Conservation (phyloP, 2,797 vertebrate genomes). For the Gallirallus australis region DNA sequence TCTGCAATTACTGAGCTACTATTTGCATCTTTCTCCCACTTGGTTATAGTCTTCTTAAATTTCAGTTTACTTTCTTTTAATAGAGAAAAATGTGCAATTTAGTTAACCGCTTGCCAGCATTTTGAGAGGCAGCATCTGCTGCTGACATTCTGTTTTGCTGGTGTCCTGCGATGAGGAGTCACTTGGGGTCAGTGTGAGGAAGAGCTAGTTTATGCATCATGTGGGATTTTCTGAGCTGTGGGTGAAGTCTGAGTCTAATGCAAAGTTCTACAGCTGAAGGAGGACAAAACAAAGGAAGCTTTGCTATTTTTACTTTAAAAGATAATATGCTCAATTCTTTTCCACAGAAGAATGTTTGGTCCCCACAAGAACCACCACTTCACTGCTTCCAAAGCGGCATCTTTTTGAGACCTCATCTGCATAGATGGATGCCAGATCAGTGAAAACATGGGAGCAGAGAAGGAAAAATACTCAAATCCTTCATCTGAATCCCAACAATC, state of each 20-base stretch:
- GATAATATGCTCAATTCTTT: not conserved
- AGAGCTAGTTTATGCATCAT: constrained; percentile 30
- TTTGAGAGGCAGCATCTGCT: constrained; percentile 56
- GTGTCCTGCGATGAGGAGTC: constrained; percentile 3
- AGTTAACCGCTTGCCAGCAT: not conserved
- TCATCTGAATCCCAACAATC: not conserved
- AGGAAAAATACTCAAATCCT: not conserved
- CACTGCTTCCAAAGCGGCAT: not conserved
- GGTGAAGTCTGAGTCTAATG: constrained; percentile 10
- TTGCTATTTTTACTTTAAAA: constrained; percentile 36
- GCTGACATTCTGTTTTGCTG: constrained; percentile 22
- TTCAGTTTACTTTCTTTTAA: constrained; percentile 25
- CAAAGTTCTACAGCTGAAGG: not conserved
- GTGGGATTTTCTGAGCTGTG: constrained; percentile 48
- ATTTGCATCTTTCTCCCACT: not conserved
- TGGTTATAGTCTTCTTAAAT: not conserved
- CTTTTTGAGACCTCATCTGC: not conserved
- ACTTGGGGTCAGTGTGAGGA: constrained; percentile 35
- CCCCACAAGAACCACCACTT: not conserved
- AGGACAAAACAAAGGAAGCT: constrained; percentile 33
- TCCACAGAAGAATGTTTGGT: not conserved
- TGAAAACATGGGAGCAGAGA: not conserved
- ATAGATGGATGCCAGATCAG: not conserved
- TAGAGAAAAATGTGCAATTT: not conserved
- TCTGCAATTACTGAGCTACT: not conserved